phyloP scores from a whole-genome alignment of 2,113 vertebrate species.

The Seriola dumerili region DNA sequence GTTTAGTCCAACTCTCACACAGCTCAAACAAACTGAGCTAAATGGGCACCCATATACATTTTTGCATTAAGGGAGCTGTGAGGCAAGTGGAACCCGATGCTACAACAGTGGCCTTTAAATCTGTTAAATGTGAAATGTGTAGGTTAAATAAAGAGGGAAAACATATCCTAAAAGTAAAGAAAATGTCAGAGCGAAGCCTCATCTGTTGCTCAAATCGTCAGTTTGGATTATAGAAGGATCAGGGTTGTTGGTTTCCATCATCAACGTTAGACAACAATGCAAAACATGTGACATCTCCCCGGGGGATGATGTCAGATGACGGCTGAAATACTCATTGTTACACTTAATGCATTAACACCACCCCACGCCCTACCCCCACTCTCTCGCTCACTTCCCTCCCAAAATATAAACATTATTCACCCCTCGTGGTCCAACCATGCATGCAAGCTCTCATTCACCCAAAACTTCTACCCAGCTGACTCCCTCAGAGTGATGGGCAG shows the following conservation, averaged over 20 bases:
- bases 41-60: not conserved
- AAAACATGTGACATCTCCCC: slow-evolving; percentile 65
- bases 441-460: slow-evolving; percentile 62
- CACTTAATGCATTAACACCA: slow-evolving; percentile 56
- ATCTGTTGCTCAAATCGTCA: not conserved
- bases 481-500: slow-evolving; percentile 55
- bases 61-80: not conserved
- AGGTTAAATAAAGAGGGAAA: not conserved
- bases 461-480: slow-evolving; percentile 66
- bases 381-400: slow-evolving; percentile 1
- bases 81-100: not conserved
- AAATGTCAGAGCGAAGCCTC: not conserved
- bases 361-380: slow-evolving; percentile 16
- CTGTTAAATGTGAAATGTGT: not conserved
- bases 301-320: slow-evolving; percentile 63
- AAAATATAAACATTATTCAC: slow-evolving; percentile 56
- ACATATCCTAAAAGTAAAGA: not conserved
- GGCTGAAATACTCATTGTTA: slow-evolving; percentile 54
- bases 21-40: not conserved
- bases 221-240: not conserved
- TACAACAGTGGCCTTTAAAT: not conserved
- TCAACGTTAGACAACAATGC: slow-evolving; percentile 59
- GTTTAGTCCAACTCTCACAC: not conserved
- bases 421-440: slow-evolving; percentile 45
- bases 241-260: slow-evolving; percentile 48